Conservation (phyloP, 2,888 invertebrate genomes). For the Cistogaster globosa region DNA sequence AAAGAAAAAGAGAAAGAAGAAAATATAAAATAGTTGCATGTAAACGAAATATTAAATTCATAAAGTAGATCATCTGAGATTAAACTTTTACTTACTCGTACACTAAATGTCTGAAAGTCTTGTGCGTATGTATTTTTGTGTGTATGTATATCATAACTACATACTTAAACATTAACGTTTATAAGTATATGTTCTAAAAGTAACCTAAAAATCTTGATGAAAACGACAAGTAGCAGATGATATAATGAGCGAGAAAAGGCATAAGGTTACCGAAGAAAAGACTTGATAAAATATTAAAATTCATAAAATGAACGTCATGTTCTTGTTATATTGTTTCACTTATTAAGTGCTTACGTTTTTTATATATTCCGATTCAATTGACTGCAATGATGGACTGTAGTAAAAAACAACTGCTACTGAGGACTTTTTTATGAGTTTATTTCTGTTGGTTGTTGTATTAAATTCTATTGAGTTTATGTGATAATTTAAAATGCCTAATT, state of each 20-base stretch:
- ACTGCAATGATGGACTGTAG: background rate
- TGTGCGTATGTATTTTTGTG: background rate
- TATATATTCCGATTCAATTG: constrained; percentile 16
- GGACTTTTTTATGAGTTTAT: background rate
- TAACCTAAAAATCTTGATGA: constrained; percentile 22
- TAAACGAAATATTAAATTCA: constrained; percentile 65
- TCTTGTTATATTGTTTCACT: constrained; percentile 32
- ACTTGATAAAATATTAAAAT: background rate
- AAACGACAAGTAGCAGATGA: constrained; percentile 42
- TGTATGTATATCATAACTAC: background rate
- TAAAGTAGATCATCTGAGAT: constrained; percentile 66
- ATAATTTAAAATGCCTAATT: too few relatives aligned
- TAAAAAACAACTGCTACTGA: background rate
- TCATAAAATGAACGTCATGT: background rate
- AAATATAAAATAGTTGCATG: constrained; percentile 62
- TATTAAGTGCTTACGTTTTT: constrained; percentile 14
- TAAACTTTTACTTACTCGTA: constrained; percentile 44
- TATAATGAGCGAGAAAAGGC: constrained; percentile 20
- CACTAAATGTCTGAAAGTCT: background rate
- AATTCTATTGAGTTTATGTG: too few relatives aligned
- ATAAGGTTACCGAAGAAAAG: constrained; percentile 7
- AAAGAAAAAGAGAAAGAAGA: background rate
- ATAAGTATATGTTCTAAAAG: constrained; percentile 9
- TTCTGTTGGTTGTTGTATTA: too few relatives aligned
- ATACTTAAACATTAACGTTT: background rate